These are phyloP conservation scores for Hypotaenidia okinawae DNA, from an alignment of 2,797 vertebrate genomes.

Conservation along the genomic window DNA sequence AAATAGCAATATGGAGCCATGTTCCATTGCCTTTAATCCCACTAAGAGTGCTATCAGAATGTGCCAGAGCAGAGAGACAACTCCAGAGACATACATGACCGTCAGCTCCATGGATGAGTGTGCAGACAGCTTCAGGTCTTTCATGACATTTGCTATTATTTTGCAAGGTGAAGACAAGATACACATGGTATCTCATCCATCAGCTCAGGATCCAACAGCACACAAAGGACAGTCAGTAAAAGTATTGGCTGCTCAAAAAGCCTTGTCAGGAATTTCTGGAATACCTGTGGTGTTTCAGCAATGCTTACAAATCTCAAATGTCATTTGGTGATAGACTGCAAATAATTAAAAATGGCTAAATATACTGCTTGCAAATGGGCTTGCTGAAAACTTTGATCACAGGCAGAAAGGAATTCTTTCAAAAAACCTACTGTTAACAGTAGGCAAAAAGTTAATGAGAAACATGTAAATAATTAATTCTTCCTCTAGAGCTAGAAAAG, in stretches of 20 bases:
- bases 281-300: constrained; percentile 24
- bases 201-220: not conserved
- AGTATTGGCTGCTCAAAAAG: not conserved
- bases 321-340: constrained; percentile 43
- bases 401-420: constrained; percentile 36
- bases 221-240: not conserved
- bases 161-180: not conserved
- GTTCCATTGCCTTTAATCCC: not conserved
- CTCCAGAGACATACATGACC: not conserved
- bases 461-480: constrained; percentile 72
- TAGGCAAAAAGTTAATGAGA: constrained; percentile 70
- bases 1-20: not conserved
- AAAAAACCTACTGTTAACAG: constrained; percentile 55
- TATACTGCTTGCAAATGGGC: constrained; percentile 24
- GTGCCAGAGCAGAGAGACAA: not conserved
- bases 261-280: not conserved
- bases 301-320: constrained; percentile 40
- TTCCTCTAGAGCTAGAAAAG: constrained; percentile 31
- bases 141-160: not conserved
- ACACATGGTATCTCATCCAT: not conserved
- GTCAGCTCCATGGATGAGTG: not conserved
- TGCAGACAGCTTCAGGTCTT: not conserved
- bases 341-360: constrained; percentile 62
- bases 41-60: not conserved
- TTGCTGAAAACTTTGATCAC: constrained; percentile 63